phyloP scores from a whole-genome alignment of 1,140 invertebrate genomes.

The Scaptomyza hsui region DNA sequence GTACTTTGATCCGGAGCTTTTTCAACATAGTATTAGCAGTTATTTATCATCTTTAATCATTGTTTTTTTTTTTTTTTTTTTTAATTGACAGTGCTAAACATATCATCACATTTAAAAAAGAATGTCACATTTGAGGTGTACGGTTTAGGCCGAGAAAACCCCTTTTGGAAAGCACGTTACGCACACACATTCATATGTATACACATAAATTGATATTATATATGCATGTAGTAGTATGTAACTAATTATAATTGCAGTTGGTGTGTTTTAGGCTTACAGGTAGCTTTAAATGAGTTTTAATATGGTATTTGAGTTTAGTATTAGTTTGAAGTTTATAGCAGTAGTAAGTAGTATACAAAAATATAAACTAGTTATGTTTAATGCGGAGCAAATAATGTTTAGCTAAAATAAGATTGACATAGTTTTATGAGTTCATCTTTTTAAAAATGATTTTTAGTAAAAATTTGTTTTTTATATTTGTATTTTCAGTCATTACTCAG shows the following conservation, averaged over 20 bases:
- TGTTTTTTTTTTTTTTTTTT: constrained; percentile 1
- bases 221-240: too few species aligned
- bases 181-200: constrained; percentile 45
- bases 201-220: constrained; percentile 34
- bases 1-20: constrained; percentile 19
- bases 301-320: constrained; percentile 62
- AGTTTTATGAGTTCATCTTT: constrained; percentile 54
- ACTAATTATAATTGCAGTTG: constrained; percentile 45
- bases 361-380: constrained; percentile 79
- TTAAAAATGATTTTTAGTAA: constrained; percentile 54
- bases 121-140: background rate
- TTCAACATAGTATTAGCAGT: constrained; percentile 7
- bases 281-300: constrained; percentile 61
- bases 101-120: constrained; percentile 1
- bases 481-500: constrained; percentile 86
- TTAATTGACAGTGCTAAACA: constrained; percentile 10
- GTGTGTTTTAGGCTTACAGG: constrained; percentile 43
- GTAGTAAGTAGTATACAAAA: constrained; percentile 78
- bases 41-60: constrained; percentile 15
- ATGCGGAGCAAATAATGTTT: constrained; percentile 81
- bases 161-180: constrained; percentile 43
- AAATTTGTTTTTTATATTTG: constrained; percentile 56
- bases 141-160: constrained; percentile 13
- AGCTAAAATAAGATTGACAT: constrained; percentile 75
- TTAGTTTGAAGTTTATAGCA: constrained; percentile 75